Evolutionary conservation across 2,888 invertebrate genomes (phyloP), one percentile per base, ranked within the genome.

Genomic region (Eumerus sabulonum): DNA sequence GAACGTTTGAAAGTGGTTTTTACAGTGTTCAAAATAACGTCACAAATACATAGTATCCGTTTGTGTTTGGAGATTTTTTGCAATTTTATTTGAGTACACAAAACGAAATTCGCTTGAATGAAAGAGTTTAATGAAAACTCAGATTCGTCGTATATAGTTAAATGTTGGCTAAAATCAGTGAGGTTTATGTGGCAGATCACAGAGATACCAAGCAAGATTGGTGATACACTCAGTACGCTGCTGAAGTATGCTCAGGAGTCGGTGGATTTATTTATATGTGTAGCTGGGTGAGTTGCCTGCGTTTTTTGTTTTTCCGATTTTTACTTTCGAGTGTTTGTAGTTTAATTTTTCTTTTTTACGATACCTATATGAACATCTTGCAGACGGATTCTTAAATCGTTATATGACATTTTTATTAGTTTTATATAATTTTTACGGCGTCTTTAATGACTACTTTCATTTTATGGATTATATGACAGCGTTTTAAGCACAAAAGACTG

Each of bases 181-280:
- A 86, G 86, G 83, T 87, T 86, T 85, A 87, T 88, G 88, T 88
- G 88, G 88, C 87, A 88, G 84, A 86, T 89, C 83, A 87, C 87
- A 71, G 87, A 87, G 82, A 85, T 89, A 84, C 88, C 89, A 68
- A 85, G 86, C 73, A 90, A 89, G 86, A 87, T 90, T 84, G 89
- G 89, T 84, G 86, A 87, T 82, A 88, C 89, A 63, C 84, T 90
- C 63, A 86, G 87, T 83, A 86, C 88, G 64, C 84, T 90, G 68
- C 86, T 88, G 76, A 86, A 87, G 82, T 89, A 89, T 85, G 90
- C 90, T 67, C 89, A 89, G 83, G 87, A 88, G 76, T 89, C 90
- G 47, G 86, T 90, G 83, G 87, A 88, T 84, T 85, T 85, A 77
- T 86, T 90, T 85, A 86, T 90, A 83, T 90, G 89, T 85, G 88